Conservation (phyloP, 2,797 vertebrate species). For the Phyllotis vaccarum region DNA sequence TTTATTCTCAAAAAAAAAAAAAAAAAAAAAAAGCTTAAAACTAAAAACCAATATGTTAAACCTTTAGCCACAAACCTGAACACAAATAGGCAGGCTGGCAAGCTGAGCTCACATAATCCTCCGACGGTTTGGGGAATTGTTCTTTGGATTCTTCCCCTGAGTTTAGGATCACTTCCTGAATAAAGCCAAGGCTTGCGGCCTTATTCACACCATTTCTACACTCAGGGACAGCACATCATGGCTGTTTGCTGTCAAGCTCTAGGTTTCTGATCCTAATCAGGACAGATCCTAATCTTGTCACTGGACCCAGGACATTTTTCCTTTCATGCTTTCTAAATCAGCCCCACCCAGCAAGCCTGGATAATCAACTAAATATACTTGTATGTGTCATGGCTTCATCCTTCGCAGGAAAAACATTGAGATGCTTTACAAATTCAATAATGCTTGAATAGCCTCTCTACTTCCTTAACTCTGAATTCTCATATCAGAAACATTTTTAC, state of each 20-base stretch:
- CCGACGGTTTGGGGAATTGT: neutral
- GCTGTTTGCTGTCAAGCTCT: neutral
- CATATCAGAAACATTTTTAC: slow-evolving; percentile 10
- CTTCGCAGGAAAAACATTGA: slow-evolving; percentile 18
- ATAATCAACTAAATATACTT: neutral
- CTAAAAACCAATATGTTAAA: neutral
- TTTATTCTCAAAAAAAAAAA: slow-evolving; percentile 27
- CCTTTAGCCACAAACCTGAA: neutral
- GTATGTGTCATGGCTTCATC: neutral
- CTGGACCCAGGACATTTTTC: neutral
- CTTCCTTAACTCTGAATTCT: neutral
- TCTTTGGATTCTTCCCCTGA: neutral
- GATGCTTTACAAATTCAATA: neutral
- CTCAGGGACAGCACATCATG: neutral
- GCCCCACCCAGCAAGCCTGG: neutral
- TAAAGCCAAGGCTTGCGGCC: neutral
- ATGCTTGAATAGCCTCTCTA: neutral
- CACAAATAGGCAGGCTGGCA: neutral
- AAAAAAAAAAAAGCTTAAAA: neutral
- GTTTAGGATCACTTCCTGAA: neutral
- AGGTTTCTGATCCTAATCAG: neutral
- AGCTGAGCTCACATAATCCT: neutral
- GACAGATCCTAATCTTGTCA: neutral
- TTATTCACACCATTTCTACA: neutral
- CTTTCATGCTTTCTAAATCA: neutral